These are phyloP conservation scores for Brienomyrus brachyistius DNA, from an alignment of 2,113 vertebrate species.

Conservation along the genomic window DNA sequence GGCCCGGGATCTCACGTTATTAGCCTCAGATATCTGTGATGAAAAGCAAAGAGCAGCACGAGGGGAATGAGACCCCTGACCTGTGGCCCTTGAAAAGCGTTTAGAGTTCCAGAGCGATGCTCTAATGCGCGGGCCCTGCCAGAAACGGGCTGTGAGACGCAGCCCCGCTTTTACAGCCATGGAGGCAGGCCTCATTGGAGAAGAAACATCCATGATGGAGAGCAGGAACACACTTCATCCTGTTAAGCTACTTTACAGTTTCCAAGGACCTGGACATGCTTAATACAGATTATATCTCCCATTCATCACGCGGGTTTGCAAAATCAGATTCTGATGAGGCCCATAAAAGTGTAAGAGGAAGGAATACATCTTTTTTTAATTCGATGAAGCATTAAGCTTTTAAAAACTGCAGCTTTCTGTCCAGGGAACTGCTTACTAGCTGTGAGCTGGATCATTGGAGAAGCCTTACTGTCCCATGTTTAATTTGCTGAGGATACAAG, in stretches of 20 bases:
- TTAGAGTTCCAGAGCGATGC: constrained; percentile 24
- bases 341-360: constrained; percentile 54
- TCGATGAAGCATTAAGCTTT: constrained; percentile 64
- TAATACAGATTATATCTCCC: constrained; percentile 73
- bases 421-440: neutral
- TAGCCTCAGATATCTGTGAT: constrained; percentile 16
- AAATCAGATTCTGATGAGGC: constrained; percentile 66
- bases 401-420: constrained; percentile 30
- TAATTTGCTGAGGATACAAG: neutral
- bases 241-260: constrained; percentile 75
- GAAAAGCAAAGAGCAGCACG: constrained; percentile 19
- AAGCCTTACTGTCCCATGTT: neutral
- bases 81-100: constrained; percentile 24
- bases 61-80: constrained; percentile 24
- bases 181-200: constrained; percentile 73
- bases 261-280: constrained; percentile 71
- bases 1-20: neutral
- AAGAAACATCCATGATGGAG: constrained; percentile 75
- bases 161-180: constrained; percentile 48
- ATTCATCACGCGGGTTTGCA: constrained; percentile 70
- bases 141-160: constrained; percentile 22
- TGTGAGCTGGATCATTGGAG: neutral
- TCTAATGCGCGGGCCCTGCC: constrained; percentile 25
- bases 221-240: constrained; percentile 79
- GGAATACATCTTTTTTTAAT: constrained; percentile 55